Evolutionary conservation across 2,888 invertebrate species (phyloP).

Genomic region (Phania funesta): DNA sequence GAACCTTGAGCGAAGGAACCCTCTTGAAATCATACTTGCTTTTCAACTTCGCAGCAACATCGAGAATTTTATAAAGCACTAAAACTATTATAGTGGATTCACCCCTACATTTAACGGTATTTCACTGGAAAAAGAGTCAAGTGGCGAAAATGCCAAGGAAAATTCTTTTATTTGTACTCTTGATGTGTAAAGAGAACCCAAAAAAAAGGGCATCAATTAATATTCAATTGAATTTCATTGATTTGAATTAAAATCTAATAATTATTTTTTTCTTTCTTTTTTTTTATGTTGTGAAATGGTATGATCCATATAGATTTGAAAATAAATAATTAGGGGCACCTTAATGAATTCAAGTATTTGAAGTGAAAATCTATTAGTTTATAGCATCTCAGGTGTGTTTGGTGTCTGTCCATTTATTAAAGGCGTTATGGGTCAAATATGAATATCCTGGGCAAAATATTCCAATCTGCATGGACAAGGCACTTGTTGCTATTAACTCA

Average conservation of each 20-base stretch:
- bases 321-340: too few relatives aligned
- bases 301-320: background rate
- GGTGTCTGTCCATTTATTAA: too few relatives aligned
- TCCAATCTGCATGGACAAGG: too few relatives aligned
- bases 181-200: background rate
- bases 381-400: too few relatives aligned
- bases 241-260: slow-evolving; percentile 16
- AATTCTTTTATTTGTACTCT: slow-evolving; percentile 48
- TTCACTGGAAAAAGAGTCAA: background rate
- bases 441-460: too few relatives aligned
- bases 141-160: slow-evolving; percentile 25
- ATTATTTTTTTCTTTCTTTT: too few relatives aligned
- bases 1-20: background rate
- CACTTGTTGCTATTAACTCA: too few relatives aligned
- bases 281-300: background rate
- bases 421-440: too few relatives aligned
- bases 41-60: slow-evolving; percentile 1
- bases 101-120: too few relatives aligned
- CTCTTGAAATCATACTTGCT: slow-evolving; percentile 5
- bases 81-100: background rate
- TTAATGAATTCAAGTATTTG: too few relatives aligned
- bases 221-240: slow-evolving; percentile 47
- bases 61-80: background rate
- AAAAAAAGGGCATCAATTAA: slow-evolving; percentile 42
- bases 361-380: too few relatives aligned